These are phyloP conservation scores for Elgonia sp. DNA, from an alignment of 2,888 invertebrate genomes.

Conservation along the genomic window DNA sequence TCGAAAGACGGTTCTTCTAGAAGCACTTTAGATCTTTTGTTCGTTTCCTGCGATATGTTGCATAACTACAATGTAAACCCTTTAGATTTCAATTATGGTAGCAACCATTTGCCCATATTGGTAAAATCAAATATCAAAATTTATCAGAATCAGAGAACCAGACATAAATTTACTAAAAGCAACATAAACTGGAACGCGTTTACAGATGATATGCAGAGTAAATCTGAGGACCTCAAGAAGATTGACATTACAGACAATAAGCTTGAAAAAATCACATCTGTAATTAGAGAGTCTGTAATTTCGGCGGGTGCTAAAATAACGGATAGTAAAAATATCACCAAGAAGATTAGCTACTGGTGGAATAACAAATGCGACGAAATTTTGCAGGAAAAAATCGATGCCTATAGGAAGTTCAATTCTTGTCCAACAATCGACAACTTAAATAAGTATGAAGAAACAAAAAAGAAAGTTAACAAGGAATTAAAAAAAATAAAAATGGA, in stretches of 20 bases:
- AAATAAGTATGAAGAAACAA: slow-evolving; percentile 10
- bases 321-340: neutral
- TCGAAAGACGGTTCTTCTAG: slow-evolving; percentile 7
- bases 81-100: neutral
- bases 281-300: too few species aligned
- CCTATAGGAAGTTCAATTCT: neutral
- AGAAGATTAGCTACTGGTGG: neutral
- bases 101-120: slow-evolving; percentile 38
- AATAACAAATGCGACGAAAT: neutral
- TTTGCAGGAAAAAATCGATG: slow-evolving; percentile 27
- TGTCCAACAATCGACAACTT: neutral
- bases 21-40: slow-evolving; percentile 23
- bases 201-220: too few species aligned
- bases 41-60: slow-evolving; percentile 24
- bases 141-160: neutral
- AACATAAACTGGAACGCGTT: neutral
- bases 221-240: too few species aligned
- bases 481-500: slow-evolving; percentile 30
- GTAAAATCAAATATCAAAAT: neutral
- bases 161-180: neutral
- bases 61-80: neutral
- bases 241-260: too few species aligned
- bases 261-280: too few species aligned
- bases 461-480: slow-evolving; percentile 41
- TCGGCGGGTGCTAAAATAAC: too few species aligned